Conservation (phyloP, 2,113 vertebrate genomes). For the Montifringilla adamsi region DNA sequence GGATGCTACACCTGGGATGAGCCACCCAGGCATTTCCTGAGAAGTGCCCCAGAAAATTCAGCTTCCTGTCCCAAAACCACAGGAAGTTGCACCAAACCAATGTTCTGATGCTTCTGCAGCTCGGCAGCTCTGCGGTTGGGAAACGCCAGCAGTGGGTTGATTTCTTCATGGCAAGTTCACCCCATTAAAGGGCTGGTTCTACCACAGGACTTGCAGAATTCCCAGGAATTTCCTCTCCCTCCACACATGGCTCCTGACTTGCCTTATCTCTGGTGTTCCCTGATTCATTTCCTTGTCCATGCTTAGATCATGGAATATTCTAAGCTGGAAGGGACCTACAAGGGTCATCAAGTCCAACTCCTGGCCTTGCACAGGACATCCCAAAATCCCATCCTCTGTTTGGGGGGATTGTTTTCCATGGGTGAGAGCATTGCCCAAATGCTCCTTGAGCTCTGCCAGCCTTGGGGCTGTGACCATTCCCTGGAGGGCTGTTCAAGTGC, state of each 20-base stretch:
- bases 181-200: fast-evolving
- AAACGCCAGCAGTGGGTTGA: fast-evolving
- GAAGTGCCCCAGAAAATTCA: background rate
- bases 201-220: background rate
- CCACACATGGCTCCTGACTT: background rate
- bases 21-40: background rate
- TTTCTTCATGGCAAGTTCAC: background rate
- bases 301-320: no score
- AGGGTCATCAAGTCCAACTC: background rate
- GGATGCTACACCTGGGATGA: background rate
- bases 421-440: background rate
- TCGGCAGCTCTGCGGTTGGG: fast-evolving
- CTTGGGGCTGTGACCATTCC: background rate
- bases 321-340: background rate
- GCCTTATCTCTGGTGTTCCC: background rate
- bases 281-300: background rate
- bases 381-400: background rate
- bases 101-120: fast-evolving
- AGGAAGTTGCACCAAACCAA: background rate
- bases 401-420: background rate
- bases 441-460: background rate
- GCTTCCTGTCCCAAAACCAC: background rate
- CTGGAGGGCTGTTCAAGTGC: background rate
- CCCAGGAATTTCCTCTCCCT: background rate
- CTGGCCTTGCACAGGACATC: background rate